Evolutionary conservation across 2,113 vertebrate genomes (phyloP).

Genomic region (Neogobius melanostomus): DNA sequence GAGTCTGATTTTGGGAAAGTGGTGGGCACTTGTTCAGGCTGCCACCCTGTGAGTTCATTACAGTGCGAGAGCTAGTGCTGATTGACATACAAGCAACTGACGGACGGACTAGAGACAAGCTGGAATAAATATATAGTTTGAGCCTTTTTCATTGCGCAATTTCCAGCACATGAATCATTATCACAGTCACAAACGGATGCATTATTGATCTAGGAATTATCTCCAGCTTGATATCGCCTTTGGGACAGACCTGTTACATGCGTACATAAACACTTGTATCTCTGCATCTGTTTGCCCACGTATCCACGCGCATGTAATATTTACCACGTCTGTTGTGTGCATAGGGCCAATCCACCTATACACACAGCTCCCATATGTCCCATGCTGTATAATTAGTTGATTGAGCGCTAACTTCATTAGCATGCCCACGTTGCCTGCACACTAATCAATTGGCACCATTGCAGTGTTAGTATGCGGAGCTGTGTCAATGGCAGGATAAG

Average conservation of each 20-base stretch:
- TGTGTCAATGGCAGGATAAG: conserved; percentile 62
- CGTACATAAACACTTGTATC: conserved; percentile 7
- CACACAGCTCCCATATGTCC: conserved; percentile 35
- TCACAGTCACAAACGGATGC: neutral
- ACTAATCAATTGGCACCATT: conserved; percentile 66
- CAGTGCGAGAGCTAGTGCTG: conserved; percentile 45
- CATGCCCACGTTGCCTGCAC: conserved; percentile 49
- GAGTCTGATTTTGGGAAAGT: conserved; percentile 60
- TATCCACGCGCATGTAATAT: conserved; percentile 24
- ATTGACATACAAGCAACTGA: conserved; percentile 51
- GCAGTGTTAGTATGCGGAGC: conserved; percentile 41
- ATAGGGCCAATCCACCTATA: conserved; percentile 21
- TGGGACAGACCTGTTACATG: conserved; percentile 2
- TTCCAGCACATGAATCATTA: too few relatives aligned
- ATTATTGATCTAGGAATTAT: neutral
- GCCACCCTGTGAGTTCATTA: conserved; percentile 65
- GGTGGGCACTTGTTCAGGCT: conserved; percentile 43
- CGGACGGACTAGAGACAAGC: conserved; percentile 26
- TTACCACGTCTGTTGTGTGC: conserved; percentile 2
- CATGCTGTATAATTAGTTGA: conserved; percentile 68
- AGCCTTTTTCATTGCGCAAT: too few relatives aligned
- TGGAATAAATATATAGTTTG: neutral
- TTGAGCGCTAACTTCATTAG: conserved; percentile 65
- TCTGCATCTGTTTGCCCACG: conserved; percentile 15
- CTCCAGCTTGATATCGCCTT: conserved; percentile 2